Evolutionary conservation across 2,797 vertebrate species (phyloP).

Genomic region (Argyrosomus regius): DNA sequence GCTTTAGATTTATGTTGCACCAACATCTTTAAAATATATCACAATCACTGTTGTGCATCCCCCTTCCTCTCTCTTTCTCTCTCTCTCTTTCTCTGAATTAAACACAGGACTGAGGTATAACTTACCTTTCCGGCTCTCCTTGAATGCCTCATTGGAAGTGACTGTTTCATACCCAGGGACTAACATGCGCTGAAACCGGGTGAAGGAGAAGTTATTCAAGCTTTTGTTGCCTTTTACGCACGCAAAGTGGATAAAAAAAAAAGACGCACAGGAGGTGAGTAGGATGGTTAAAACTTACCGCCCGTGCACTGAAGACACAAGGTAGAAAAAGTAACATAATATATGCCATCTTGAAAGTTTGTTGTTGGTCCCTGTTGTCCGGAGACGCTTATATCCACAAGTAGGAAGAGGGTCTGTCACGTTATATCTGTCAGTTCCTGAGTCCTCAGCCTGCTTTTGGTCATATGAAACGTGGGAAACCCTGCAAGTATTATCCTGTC

Average conservation of each 20-base stretch:
- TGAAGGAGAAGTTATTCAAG: neutral
- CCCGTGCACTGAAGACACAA: conserved; percentile 50
- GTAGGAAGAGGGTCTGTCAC: conserved; percentile 52
- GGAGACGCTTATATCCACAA: conserved; percentile 28
- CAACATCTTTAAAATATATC: conserved; percentile 11
- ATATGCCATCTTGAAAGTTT: conserved; percentile 51
- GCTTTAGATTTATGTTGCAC: conserved; percentile 11
- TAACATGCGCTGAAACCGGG: conserved; percentile 67
- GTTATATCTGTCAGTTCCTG: conserved; percentile 67
- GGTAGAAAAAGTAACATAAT: conserved; percentile 59
- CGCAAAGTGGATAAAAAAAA: neutral
- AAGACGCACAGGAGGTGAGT: neutral
- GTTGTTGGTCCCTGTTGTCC: conserved; percentile 1
- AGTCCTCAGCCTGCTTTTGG: conserved; percentile 52
- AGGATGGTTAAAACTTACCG: conserved; percentile 68
- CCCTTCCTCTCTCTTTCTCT: neutral
- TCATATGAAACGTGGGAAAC: conserved; percentile 72
- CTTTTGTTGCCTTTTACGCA: conserved; percentile 2
- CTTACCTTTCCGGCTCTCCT: conserved; percentile 75
- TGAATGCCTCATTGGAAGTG: conserved; percentile 45
- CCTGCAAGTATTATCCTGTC: conserved; percentile 76
- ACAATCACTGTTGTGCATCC: neutral
- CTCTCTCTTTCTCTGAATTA: neutral
- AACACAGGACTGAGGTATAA: conserved; percentile 26
- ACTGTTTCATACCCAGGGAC: conserved; percentile 43